A percentile compares a stretch with the other conserved stretches of the same genome.
phyloP scores from a whole-genome alignment of 2,888 invertebrate genomes.

The Geotrupes spiniger region DNA sequence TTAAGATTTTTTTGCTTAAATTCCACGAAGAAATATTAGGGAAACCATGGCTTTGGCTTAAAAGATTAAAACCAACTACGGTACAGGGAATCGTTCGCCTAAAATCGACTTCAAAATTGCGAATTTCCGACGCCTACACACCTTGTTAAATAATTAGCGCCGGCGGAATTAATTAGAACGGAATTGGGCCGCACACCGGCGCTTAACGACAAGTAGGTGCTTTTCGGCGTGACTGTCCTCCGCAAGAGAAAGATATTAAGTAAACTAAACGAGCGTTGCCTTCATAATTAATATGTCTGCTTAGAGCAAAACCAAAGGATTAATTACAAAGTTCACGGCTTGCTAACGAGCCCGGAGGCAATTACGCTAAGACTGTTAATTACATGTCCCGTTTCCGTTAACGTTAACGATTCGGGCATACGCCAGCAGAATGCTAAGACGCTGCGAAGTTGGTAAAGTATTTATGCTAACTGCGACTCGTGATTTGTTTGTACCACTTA shows the following conservation, averaged over 20 bases:
- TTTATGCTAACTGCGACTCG: slow-evolving; percentile 35
- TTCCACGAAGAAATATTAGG: too few relatives aligned
- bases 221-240: too few relatives aligned
- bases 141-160: too few relatives aligned
- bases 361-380: slow-evolving; percentile 54
- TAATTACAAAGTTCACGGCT: slow-evolving; percentile 55
- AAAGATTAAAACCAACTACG: too few relatives aligned
- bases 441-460: slow-evolving; percentile 40
- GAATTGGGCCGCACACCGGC: too few relatives aligned
- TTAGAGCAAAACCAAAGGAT: slow-evolving; percentile 52
- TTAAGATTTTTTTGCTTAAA: too few relatives aligned
- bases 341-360: slow-evolving; percentile 54
- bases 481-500: slow-evolving; percentile 23
- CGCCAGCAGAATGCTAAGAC: slow-evolving; percentile 33
- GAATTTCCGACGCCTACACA: too few relatives aligned
- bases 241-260: slow-evolving; percentile 10
- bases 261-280: slow-evolving; percentile 42
- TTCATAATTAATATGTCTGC: slow-evolving; percentile 52
- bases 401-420: slow-evolving; percentile 21
- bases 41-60: too few relatives aligned
- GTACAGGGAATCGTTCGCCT: too few relatives aligned
- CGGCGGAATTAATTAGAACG: too few relatives aligned
- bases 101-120: too few relatives aligned
- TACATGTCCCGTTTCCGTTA: slow-evolving; percentile 42
- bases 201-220: too few relatives aligned